Conservation (phyloP, 2,888 invertebrate species). For the Caenorhabditis sp. region DNA sequence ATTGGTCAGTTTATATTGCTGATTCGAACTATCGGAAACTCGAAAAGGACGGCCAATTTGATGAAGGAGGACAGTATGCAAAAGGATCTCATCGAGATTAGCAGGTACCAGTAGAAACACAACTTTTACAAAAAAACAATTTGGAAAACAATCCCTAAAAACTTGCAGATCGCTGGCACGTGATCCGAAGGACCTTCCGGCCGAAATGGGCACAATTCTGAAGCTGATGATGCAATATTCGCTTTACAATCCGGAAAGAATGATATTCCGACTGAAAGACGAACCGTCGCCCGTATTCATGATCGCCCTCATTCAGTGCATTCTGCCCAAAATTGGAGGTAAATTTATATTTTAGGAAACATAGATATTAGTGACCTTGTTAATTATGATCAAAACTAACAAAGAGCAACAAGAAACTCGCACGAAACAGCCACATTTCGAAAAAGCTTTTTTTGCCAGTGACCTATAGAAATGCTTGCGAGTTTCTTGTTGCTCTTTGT, state of each 20-base stretch:
- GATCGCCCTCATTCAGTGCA: slow-evolving; percentile 37
- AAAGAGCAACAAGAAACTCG: too few relatives aligned
- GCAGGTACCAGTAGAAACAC: slow-evolving; percentile 1
- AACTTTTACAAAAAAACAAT: neutral
- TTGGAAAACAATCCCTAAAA: neutral
- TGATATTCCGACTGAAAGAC: slow-evolving; percentile 36
- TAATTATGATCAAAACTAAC: too few relatives aligned
- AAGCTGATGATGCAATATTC: slow-evolving; percentile 41
- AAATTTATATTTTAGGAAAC: too few relatives aligned
- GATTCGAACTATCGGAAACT: slow-evolving; percentile 6
- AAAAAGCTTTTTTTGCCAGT: too few relatives aligned
- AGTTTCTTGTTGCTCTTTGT: too few relatives aligned
- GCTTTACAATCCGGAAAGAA: slow-evolving; percentile 31
- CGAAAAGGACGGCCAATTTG: slow-evolving; percentile 29
- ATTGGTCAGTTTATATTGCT: slow-evolving; percentile 39
- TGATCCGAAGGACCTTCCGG: slow-evolving; percentile 20
- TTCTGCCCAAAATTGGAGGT: slow-evolving; percentile 45
- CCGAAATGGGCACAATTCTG: slow-evolving; percentile 31
- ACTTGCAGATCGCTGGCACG: slow-evolving; percentile 14
- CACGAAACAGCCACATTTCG: too few relatives aligned
- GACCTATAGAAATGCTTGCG: too few relatives aligned
- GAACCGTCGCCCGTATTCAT: slow-evolving; percentile 37
- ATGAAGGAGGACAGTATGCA: slow-evolving; percentile 20
- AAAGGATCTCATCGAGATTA: slow-evolving; percentile 20
- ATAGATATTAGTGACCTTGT: too few relatives aligned